These are phyloP conservation scores for Malthinus seriepunctatus DNA, from an alignment of 2,888 invertebrate genomes.

Conservation along the genomic window DNA sequence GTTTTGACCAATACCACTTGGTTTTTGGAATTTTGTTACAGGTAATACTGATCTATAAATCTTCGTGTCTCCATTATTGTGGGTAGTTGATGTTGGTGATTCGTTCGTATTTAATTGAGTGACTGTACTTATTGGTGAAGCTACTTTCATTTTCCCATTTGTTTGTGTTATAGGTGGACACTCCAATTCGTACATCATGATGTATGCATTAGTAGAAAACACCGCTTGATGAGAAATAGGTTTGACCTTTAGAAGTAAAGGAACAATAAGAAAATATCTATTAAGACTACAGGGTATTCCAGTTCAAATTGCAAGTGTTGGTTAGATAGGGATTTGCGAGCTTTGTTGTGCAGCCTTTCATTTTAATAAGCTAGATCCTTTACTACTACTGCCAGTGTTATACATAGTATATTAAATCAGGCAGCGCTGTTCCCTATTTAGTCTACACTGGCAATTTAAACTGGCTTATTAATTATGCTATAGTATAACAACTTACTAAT, in stretches of 20 bases:
- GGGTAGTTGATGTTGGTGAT: conserved; percentile 23
- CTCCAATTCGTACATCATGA: conserved; percentile 82
- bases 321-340: too few relatives aligned
- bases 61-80: conserved; percentile 43
- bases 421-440: too few relatives aligned
- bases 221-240: conserved; percentile 76
- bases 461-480: too few relatives aligned
- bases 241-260: conserved; percentile 57
- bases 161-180: conserved; percentile 44
- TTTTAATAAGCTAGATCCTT: too few relatives aligned
- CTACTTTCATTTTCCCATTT: conserved; percentile 51
- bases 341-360: too few relatives aligned
- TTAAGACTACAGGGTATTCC: too few relatives aligned
- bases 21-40: conserved; percentile 34
- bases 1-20: conserved; percentile 17
- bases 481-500: too few relatives aligned
- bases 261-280: too few relatives aligned
- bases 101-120: conserved; percentile 21
- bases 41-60: conserved; percentile 52
- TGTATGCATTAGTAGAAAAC: conserved; percentile 86
- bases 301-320: too few relatives aligned
- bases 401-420: too few relatives aligned
- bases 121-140: conserved; percentile 49
- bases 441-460: too few relatives aligned
- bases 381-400: too few relatives aligned